Conservation (phyloP, 23 tunicate species). For the Trididemnum nubilum region DNA sequence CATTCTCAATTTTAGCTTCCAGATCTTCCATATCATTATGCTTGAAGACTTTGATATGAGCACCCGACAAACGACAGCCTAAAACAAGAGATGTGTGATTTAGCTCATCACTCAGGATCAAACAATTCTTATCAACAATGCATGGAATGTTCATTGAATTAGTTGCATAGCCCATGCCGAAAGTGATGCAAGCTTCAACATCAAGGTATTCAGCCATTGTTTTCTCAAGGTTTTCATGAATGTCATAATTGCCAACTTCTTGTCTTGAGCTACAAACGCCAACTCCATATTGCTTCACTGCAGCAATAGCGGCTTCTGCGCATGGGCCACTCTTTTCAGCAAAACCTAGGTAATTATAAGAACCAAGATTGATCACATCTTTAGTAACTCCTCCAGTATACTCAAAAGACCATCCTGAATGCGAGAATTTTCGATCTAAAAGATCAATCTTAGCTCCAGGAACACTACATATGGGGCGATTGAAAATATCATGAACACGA, state of each 20-base stretch:
- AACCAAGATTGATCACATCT: conserved; percentile 72
- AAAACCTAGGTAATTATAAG: conserved; percentile 87
- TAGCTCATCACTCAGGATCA: conserved; percentile 81
- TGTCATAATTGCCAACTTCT: conserved; percentile 65
- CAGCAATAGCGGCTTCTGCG: conserved; percentile 72
- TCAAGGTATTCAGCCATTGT: conserved; percentile 66
- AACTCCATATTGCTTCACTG: conserved; percentile 58
- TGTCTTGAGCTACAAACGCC: conserved; percentile 70
- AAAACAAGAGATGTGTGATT: conserved; percentile 84
- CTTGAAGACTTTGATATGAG: conserved; percentile 59
- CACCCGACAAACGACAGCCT: conserved; percentile 79
- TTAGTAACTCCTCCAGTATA: conserved; percentile 60
- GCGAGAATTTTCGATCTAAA: conserved; percentile 44
- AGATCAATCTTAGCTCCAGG: conserved; percentile 80
- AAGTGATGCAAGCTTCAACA: conserved; percentile 66
- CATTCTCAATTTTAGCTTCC: conserved; percentile 58
- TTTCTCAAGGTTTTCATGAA: conserved; percentile 71
- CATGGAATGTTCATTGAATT: conserved; percentile 93
- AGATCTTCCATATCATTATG: conserved; percentile 85
- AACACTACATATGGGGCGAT: conserved; percentile 80
- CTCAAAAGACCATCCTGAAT: conserved; percentile 72
- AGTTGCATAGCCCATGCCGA: conserved; percentile 94
- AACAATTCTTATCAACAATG: conserved; percentile 66
- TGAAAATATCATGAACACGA: conserved; percentile 72
- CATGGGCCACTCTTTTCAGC: conserved; percentile 83